Evolutionary conservation across 2,113 vertebrate species (phyloP).

Genomic region (Ochotona curzoniae): DNA sequence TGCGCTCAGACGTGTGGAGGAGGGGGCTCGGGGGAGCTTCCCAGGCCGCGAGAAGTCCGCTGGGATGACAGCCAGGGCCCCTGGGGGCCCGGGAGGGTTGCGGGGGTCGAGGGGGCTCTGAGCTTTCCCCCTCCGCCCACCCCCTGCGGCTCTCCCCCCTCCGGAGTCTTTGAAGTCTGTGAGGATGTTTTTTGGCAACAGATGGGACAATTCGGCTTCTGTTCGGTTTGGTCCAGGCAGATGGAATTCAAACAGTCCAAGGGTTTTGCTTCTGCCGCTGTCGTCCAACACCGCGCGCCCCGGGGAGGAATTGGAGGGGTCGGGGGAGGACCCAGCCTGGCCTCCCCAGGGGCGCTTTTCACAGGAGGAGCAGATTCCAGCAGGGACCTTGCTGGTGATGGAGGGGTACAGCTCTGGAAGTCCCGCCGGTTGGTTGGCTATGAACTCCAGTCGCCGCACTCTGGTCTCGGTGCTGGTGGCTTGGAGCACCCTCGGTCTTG

Average conservation of each 20-base stretch:
- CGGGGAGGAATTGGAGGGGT: not conserved
- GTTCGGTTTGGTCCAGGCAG: slow-evolving; percentile 62
- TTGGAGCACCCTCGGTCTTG: not conserved
- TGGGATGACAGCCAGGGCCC: slow-evolving; percentile 25
- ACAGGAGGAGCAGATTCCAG: not conserved
- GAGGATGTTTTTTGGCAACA: slow-evolving; percentile 68
- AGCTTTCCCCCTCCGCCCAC: not conserved
- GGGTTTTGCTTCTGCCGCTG: slow-evolving; percentile 25
- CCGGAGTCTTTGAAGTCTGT: slow-evolving; percentile 72
- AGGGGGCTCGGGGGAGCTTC: slow-evolving; percentile 22
- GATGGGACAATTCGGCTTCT: slow-evolving; percentile 67
- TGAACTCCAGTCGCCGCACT: no score
- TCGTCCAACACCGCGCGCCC: not conserved
- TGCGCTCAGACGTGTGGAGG: slow-evolving; percentile 49
- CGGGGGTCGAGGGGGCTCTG: not conserved
- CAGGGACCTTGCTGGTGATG: not conserved
- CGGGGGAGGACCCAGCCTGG: not conserved
- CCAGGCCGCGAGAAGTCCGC: slow-evolving; percentile 64
- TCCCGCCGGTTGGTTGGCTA: not conserved
- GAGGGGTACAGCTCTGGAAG: not conserved
- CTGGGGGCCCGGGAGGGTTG: not conserved
- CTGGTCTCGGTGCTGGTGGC: not conserved
- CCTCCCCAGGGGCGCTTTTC: slow-evolving; percentile 11
- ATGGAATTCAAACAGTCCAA: not conserved
- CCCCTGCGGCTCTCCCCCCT: slow-evolving; percentile 27